phyloP scores from a whole-genome alignment of 1,140 invertebrate species.

The Mizuhopecten yessoensis region DNA sequence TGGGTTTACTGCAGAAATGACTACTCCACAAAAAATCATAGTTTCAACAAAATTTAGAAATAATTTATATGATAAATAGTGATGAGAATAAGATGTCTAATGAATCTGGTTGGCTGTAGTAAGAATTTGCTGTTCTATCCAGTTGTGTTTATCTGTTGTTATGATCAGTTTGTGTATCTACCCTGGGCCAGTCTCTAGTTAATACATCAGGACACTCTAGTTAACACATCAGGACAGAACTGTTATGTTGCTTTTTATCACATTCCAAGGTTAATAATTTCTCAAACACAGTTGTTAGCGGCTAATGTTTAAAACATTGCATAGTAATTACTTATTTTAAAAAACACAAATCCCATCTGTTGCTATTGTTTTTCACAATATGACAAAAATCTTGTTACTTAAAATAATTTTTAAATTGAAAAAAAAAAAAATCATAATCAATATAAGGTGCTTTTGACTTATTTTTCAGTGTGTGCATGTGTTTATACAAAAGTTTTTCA shows the following conservation, averaged over 20 bases:
- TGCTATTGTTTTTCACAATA: slow-evolving; percentile 6
- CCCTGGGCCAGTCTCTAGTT: neutral
- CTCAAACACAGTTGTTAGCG: neutral
- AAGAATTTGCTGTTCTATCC: neutral
- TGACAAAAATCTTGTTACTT: slow-evolving; percentile 12
- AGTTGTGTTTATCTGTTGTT: neutral
- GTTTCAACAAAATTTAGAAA: too few relatives aligned
- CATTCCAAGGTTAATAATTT: slow-evolving; percentile 11
- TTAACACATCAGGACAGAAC: neutral
- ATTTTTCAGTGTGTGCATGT: slow-evolving; percentile 38
- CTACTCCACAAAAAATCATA: too few relatives aligned
- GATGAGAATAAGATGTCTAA: neutral
- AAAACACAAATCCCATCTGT: neutral
- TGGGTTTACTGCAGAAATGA: too few relatives aligned
- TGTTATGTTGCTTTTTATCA: slow-evolving; percentile 30
- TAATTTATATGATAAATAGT: neutral
- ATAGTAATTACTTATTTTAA: slow-evolving; percentile 13
- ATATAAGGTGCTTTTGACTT: slow-evolving; percentile 20
- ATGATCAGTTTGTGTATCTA: neutral
- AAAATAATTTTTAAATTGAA: neutral
- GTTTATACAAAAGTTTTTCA: slow-evolving; percentile 16
- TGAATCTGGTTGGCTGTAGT: neutral
- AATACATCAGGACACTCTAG: too few relatives aligned
- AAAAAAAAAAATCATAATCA: slow-evolving; percentile 38
- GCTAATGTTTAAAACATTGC: slow-evolving; percentile 19